Percentiles rank a stretch among this genome's conserved stretches.
These are phyloP conservation scores for Nycteola revayana DNA, from an alignment of 2,888 invertebrate genomes.

Conservation along the genomic window DNA sequence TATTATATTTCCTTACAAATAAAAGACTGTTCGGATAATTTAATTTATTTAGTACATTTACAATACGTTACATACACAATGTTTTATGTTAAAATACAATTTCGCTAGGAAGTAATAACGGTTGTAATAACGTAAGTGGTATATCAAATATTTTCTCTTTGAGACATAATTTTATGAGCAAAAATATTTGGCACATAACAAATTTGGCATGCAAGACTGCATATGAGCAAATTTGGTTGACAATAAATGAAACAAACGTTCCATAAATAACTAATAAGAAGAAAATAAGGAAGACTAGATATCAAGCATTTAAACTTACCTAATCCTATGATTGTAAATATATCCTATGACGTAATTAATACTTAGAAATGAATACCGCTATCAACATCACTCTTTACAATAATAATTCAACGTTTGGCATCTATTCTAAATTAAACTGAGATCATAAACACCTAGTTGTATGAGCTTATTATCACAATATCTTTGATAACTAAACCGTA, in stretches of 20 bases:
- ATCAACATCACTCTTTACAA: slow-evolving; percentile 17
- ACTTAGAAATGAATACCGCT: slow-evolving; percentile 15
- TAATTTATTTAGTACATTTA: slow-evolving; percentile 42
- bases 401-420: slow-evolving; percentile 16
- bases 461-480: slow-evolving; percentile 31
- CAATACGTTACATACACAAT: slow-evolving; percentile 26
- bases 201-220: slow-evolving; percentile 23
- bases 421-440: slow-evolving; percentile 21
- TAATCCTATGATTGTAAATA: slow-evolving; percentile 14
- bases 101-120: slow-evolving; percentile 8
- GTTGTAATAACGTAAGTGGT: not conserved
- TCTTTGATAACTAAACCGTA: slow-evolving; percentile 19
- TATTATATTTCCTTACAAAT: slow-evolving; percentile 14
- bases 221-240: slow-evolving; percentile 19
- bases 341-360: slow-evolving; percentile 24
- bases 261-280: slow-evolving; percentile 4
- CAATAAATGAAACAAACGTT: slow-evolving; percentile 9
- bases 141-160: slow-evolving; percentile 22
- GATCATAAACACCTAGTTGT: slow-evolving; percentile 15
- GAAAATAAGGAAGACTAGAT: slow-evolving; percentile 27
- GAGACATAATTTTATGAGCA: slow-evolving; percentile 32
- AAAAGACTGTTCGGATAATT: slow-evolving; percentile 27
- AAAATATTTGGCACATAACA: slow-evolving; percentile 30
- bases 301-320: too few species aligned
- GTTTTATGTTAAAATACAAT: slow-evolving; percentile 11